A percentile compares a stretch with the other conserved stretches of the same genome.
These are phyloP conservation scores for Oxyscelio sp. DNA, from an alignment of 2,888 invertebrate species.

Conservation along the genomic window DNA sequence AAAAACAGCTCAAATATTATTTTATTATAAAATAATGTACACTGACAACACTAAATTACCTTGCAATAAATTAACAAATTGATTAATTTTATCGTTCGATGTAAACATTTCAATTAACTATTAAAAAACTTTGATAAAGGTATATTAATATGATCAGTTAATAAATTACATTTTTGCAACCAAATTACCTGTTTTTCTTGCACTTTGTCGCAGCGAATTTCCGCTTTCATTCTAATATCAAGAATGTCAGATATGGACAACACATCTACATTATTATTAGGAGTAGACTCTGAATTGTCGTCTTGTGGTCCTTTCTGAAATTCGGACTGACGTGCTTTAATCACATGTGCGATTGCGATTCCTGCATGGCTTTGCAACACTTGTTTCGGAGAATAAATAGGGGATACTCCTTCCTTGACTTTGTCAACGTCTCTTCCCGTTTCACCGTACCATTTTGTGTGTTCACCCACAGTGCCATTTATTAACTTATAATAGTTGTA, in stretches of 20 bases:
- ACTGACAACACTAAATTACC: too few relatives aligned
- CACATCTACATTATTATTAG: slow-evolving; percentile 33
- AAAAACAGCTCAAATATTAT: too few relatives aligned
- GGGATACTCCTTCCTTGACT: slow-evolving; percentile 19
- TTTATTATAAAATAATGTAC: too few relatives aligned
- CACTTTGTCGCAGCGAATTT: slow-evolving; percentile 33
- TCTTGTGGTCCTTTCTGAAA: slow-evolving; percentile 26
- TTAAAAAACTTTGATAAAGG: too few relatives aligned
- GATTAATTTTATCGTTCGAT: too few relatives aligned
- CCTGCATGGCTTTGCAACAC: slow-evolving; percentile 60
- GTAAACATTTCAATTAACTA: too few relatives aligned
- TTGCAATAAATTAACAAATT: too few relatives aligned
- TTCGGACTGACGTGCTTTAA: slow-evolving; percentile 36
- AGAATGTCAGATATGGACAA: slow-evolving; percentile 55
- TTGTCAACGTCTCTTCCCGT: slow-evolving; percentile 31
- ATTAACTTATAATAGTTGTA: slow-evolving; percentile 61
- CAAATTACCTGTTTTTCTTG: slow-evolving; percentile 24
- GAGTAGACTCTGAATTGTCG: slow-evolving; percentile 3
- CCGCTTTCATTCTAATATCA: slow-evolving; percentile 37
- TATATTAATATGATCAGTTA: too few relatives aligned
- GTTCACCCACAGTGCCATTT: slow-evolving; percentile 33
- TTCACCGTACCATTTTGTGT: slow-evolving; percentile 57
- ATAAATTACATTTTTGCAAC: neutral
- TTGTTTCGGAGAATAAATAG: slow-evolving; percentile 56
- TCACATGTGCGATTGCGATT: slow-evolving; percentile 43